Base-by-base conservation (phyloP, 2,113 vertebrate genomes). In the Onychostruthus taczanowskii region DNA sequence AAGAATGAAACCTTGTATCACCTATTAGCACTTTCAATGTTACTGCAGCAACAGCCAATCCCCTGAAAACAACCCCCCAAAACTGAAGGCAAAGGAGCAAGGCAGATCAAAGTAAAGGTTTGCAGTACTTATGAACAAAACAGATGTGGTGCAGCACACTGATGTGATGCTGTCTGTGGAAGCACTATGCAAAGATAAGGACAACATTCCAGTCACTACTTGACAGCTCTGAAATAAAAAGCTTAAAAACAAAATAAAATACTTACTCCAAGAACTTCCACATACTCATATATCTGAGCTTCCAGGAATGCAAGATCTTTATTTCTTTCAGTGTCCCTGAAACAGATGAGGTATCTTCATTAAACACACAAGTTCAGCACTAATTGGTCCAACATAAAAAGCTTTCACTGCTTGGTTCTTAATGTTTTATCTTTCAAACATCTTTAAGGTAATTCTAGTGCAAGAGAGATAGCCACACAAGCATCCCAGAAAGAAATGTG, bases 191-290 rank as follows among this genome's bases (percentile, higher is more conserved):
- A 26, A 62, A 94, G 37, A 20, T 4, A 4, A 41, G 44, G 50
- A 24, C 16, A 46, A 81, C 17, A 20, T 61, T 83, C n/a, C 55
- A 31, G 12, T 27, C 59, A n/a, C 55, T 63, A 20, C 16, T 2
- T 64, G 49, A 78, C 52, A 90, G 17, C n/a, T 82, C 35, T 68
- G 64, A 74, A 84, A 62, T 47, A 35, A 50, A 66, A 90, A 76
- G 19, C 37, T 90, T 16, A 46, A 85, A 75, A 73, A 8, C 20
- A 80, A 73, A 94, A 35, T 47, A 28, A 62, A 85, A 93, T 73
- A 87, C 99, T 98, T 95, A 99, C 99, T 16, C 59, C 59, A 27
- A 39, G 59, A 39, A 61, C 35, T 61, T 61, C 35, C 59, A 39
- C 16, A 18, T 61, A 39, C 35, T 27, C 59, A 39, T 61, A 39